These are phyloP conservation scores for Buphagus erythrorhynchus DNA, from an alignment of 2,797 vertebrate species.

Conservation along the genomic window DNA sequence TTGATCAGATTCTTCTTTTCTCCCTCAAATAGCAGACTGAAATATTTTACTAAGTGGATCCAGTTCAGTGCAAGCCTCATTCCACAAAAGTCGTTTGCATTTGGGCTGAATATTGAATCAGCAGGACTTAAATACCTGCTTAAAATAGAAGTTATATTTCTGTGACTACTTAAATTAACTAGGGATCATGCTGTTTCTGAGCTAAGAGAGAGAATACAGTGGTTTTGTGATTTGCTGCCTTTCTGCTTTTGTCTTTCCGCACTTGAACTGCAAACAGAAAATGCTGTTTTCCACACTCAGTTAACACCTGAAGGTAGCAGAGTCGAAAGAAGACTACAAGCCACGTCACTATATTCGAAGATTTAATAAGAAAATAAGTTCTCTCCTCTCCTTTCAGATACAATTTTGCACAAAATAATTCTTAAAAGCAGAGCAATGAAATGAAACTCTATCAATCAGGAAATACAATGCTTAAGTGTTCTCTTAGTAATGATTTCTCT, in stretches of 20 bases:
- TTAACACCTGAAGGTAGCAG: neutral
- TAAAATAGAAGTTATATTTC: slow-evolving; percentile 24
- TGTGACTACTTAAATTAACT: slow-evolving; percentile 1
- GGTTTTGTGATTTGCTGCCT: neutral
- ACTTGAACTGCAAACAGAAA: neutral
- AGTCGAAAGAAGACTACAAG: neutral
- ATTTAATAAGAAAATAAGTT: neutral
- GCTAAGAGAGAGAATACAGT: neutral
- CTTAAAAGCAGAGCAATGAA: neutral
- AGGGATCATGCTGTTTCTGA: neutral
- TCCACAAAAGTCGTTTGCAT: neutral
- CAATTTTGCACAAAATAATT: neutral
- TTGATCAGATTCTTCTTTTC: neutral
- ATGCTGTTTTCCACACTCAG: neutral
- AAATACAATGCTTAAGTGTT: neutral
- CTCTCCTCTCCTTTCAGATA: neutral
- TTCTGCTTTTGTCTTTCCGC: neutral
- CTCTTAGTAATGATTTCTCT: neutral
- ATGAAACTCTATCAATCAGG: neutral
- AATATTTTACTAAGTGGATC: slow-evolving; percentile 1
- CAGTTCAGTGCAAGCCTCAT: neutral
- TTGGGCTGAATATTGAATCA: slow-evolving; percentile 7
- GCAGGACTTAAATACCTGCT: neutral
- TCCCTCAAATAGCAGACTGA: neutral
- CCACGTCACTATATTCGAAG: neutral